Conservation (phyloP, 2,113 vertebrate species). For the Mus pahari region DNA sequence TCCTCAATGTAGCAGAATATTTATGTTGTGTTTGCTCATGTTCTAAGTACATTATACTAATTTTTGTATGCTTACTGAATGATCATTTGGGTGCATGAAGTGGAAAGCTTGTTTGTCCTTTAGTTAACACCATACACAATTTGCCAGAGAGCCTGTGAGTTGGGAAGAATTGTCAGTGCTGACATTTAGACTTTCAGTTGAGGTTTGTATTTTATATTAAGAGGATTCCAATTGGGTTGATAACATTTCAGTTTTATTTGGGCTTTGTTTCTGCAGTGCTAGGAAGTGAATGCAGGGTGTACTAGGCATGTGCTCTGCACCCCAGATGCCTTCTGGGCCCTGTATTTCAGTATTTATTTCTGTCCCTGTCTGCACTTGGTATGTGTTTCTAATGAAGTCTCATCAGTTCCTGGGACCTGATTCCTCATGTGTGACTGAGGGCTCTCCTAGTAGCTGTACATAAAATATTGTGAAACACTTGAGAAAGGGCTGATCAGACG, state of each 20-base stretch:
- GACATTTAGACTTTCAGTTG: slow-evolving; percentile 20
- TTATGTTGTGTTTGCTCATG: slow-evolving; percentile 47
- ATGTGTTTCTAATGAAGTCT: not conserved
- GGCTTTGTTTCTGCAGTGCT: not conserved
- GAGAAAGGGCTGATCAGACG: not conserved
- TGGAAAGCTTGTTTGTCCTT: not conserved
- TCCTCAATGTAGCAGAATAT: not conserved
- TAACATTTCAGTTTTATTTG: slow-evolving; percentile 15
- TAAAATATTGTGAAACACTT: not conserved
- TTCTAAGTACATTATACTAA: not conserved
- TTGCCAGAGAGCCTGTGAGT: not conserved
- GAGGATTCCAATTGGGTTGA: not conserved
- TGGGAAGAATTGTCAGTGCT: not conserved
- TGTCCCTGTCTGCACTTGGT: not conserved
- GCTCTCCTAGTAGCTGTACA: not conserved
- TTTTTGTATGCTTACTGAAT: slow-evolving; percentile 33
- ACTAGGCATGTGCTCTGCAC: not conserved
- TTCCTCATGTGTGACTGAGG: slow-evolving; percentile 9
- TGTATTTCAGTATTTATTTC: slow-evolving; percentile 33
- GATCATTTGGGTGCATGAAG: slow-evolving; percentile 5
- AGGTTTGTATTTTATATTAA: not conserved
- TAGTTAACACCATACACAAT: not conserved
- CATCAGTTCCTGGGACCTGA: not conserved
- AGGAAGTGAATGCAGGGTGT: not conserved
- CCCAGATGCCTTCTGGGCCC: not conserved